phyloP scores from a whole-genome alignment of 2,113 vertebrate species.

The Nymphicus hollandicus region DNA sequence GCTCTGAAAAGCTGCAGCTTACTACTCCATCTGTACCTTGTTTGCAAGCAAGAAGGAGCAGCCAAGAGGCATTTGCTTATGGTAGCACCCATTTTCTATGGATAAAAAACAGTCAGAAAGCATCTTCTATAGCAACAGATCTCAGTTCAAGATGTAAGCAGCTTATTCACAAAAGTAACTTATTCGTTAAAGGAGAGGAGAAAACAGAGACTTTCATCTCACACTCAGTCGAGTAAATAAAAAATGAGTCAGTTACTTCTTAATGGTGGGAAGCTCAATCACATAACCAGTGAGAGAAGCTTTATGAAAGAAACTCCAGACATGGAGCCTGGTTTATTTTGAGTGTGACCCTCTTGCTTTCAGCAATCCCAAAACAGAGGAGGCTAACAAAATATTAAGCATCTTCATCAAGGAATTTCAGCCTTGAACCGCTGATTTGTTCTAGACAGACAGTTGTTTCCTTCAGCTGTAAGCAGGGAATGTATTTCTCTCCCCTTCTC shows the following conservation, averaged over 20 bases:
- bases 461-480: background rate
- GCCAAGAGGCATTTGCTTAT: background rate
- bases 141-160: background rate
- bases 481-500: background rate
- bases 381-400: background rate
- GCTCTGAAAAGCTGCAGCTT: background rate
- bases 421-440: background rate
- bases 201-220: background rate
- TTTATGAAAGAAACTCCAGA: background rate
- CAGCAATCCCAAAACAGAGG: background rate
- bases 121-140: background rate
- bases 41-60: background rate
- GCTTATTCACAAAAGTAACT: background rate
- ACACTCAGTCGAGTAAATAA: background rate
- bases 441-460: background rate
- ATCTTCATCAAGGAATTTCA: background rate
- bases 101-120: background rate
- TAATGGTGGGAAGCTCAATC: background rate
- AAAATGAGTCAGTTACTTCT: background rate
- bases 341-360: background rate
- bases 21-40: background rate
- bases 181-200: background rate
- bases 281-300: background rate
- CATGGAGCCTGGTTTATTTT: background rate
- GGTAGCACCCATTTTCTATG: fast-evolving